These are phyloP conservation scores for Drosophila niveifrons DNA, from an alignment of 2,888 invertebrate genomes.

Conservation along the genomic window DNA sequence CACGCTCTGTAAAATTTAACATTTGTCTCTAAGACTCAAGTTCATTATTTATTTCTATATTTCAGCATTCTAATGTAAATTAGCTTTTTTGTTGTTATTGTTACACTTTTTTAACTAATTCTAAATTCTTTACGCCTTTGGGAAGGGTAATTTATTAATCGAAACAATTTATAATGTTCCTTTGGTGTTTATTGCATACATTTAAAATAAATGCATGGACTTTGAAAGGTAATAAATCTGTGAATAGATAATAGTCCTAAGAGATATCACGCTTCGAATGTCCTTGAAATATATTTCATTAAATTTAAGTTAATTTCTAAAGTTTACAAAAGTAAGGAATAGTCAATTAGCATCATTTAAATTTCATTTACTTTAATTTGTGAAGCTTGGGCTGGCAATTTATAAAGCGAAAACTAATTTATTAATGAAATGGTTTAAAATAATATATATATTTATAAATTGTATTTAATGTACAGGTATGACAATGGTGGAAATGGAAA, in stretches of 20 bases:
- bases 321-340: no score
- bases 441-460: no score
- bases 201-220: not conserved
- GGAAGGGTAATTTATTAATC: slow-evolving; percentile 58
- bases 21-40: slow-evolving; percentile 70
- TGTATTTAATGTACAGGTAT: no score
- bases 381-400: no score
- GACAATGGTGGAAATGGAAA: no score
- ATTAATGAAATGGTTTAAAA: no score
- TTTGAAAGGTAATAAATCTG: not conserved
- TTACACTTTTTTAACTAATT: slow-evolving; percentile 35
- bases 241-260: not conserved
- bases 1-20: slow-evolving; percentile 78
- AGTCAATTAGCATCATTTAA: no score
- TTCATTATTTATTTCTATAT: slow-evolving; percentile 76
- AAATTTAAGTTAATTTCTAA: no score
- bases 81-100: slow-evolving; percentile 30
- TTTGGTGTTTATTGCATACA: slow-evolving; percentile 14
- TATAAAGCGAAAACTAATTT: no score
- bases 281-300: no score
- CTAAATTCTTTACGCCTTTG: slow-evolving; percentile 46
- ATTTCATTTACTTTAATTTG: no score
- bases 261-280: no score
- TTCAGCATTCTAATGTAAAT: slow-evolving; percentile 68
- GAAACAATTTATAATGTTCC: slow-evolving; percentile 54